Conservation (phyloP, 2,797 vertebrate species). For the Balearica regulorum region DNA sequence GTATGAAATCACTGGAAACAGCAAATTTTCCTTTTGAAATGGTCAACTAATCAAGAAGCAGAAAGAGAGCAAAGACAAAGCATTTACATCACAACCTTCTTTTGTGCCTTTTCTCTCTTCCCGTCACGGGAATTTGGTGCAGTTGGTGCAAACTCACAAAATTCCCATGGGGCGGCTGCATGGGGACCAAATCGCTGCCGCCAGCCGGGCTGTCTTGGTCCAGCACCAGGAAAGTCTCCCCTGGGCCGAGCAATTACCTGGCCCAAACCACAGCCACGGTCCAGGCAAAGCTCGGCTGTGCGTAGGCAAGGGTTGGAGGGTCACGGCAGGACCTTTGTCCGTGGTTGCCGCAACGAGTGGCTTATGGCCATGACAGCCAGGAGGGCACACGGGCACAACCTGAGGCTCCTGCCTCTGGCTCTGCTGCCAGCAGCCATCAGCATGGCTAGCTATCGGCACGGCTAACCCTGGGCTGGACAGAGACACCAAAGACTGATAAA, state of each 20-base stretch:
- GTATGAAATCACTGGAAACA: not conserved
- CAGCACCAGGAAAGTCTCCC: not conserved
- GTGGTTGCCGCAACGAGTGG: rapidly evolving
- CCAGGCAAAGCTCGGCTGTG: rapidly evolving
- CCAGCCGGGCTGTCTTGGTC: not conserved
- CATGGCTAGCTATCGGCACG: rapidly evolving
- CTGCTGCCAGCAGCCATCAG: rapidly evolving
- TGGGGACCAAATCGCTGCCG: rapidly evolving
- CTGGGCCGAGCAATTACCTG: not conserved
- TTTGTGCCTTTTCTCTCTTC: not conserved
- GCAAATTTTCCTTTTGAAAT: not conserved
- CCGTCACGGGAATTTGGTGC: not conserved
- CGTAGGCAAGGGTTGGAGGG: rapidly evolving
- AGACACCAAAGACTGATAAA: not conserved
- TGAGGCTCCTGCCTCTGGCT: not conserved
- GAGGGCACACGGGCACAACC: not conserved
- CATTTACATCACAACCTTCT: rapidly evolving
- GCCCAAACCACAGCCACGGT: not conserved
- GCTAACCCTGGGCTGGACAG: not conserved
- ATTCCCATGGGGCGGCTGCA: not conserved
- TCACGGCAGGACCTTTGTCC: too few relatives aligned
- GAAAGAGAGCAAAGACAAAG: not conserved
- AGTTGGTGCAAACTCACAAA: not conserved
- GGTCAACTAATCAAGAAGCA: not conserved
- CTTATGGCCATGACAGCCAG: not conserved